phyloP scores from a whole-genome alignment of 64 coral and sea anemone genomes.

The Acropora yongei region DNA sequence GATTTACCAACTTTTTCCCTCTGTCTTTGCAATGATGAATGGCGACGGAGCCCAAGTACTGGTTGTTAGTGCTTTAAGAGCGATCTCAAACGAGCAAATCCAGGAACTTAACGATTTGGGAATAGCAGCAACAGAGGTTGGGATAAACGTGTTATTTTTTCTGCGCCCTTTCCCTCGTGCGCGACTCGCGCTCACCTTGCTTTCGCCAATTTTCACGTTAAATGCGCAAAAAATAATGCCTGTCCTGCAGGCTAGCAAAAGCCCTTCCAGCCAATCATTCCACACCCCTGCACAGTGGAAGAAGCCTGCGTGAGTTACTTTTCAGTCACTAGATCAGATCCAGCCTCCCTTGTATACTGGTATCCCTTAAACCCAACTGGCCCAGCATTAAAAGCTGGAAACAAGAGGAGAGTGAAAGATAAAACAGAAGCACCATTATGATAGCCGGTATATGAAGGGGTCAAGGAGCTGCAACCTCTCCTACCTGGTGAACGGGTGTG shows the following conservation, averaged over 20 bases:
- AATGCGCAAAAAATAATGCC: no score
- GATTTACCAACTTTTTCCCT: neutral
- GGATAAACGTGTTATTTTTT: neutral
- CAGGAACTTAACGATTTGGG: neutral
- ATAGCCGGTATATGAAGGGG: neutral
- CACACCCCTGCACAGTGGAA: conserved; percentile 48
- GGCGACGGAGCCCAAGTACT: neutral
- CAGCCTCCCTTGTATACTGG: conserved; percentile 8
- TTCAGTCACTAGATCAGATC: conserved; percentile 41
- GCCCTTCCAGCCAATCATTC: conserved; percentile 24
- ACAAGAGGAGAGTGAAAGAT: conserved; percentile 1
- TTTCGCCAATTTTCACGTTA: no score
- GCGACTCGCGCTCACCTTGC: no score
- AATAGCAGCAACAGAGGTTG: neutral
- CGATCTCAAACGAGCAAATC: neutral
- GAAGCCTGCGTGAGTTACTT: conserved; percentile 29
- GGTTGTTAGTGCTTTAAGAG: neutral
- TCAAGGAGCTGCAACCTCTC: conserved; percentile 10
- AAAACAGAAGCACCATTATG: conserved; percentile 41
- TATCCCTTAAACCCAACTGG: conserved; percentile 21
- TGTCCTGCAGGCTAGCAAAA: neutral
- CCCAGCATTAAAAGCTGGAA: conserved; percentile 11
- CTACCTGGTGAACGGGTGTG: conserved; percentile 14
- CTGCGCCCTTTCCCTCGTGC: no score
- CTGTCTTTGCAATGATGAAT: neutral